Evolutionary conservation across 2,797 vertebrate genomes (phyloP).

Genomic region (Paguma larvata): DNA sequence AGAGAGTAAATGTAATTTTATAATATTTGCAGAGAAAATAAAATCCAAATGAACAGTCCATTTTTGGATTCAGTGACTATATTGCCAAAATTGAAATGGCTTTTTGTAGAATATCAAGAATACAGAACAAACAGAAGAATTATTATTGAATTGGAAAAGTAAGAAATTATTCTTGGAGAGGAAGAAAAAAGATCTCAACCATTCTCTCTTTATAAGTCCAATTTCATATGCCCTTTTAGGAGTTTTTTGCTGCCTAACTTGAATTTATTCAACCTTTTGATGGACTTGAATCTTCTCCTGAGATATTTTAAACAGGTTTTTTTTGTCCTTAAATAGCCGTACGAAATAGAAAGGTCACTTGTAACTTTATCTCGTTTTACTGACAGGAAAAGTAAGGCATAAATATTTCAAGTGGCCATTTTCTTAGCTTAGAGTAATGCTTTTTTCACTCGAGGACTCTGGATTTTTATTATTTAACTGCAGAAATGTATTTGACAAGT

Average conservation of each 20-base stretch:
- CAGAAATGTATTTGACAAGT: conserved; percentile 61
- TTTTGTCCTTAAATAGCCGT: conserved; percentile 54
- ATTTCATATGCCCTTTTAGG: conserved; percentile 12
- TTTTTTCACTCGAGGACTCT: conserved; percentile 51
- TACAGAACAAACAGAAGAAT: conserved; percentile 54
- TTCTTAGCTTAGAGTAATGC: conserved; percentile 4
- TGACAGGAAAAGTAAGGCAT: conserved; percentile 24
- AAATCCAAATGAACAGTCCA: conserved; percentile 51
- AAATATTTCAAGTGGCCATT: conserved; percentile 43
- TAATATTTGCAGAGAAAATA: conserved; percentile 60
- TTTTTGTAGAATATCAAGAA: conserved; percentile 61
- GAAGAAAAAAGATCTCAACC: background rate
- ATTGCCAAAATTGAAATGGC: conserved; percentile 58
- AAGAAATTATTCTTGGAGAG: conserved; percentile 50
- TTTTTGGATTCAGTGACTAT: conserved; percentile 50
- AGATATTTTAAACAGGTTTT: conserved; percentile 51
- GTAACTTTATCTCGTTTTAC: conserved; percentile 44
- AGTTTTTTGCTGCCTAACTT: background rate
- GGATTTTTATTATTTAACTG: conserved; percentile 40
- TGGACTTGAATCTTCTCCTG: conserved; percentile 24
- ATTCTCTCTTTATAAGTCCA: background rate
- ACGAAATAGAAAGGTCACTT: background rate
- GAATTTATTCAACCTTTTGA: conserved; percentile 45
- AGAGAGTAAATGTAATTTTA: conserved; percentile 47
- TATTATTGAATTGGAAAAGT: conserved; percentile 47